phyloP scores from a whole-genome alignment of 2,888 invertebrate genomes.

The Xanthorhoe designata region DNA sequence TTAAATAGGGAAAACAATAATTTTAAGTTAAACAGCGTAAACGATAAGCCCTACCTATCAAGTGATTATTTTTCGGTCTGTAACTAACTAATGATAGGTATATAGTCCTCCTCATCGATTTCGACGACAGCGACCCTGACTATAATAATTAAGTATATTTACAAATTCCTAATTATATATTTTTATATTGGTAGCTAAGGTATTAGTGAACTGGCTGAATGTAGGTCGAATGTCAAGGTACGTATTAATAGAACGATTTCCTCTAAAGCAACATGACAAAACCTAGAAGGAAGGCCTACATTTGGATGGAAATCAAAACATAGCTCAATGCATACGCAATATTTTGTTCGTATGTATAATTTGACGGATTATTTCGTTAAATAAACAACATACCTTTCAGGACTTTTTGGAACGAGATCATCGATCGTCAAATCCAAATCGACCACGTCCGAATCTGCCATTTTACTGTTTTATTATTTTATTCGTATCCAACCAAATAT shows the following conservation, averaged over 20 bases:
- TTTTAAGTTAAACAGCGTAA: no score
- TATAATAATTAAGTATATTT: no score
- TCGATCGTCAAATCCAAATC: conserved; percentile 79
- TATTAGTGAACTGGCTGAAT: conserved; percentile 44
- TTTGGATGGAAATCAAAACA: background rate
- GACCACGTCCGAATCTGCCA: conserved; percentile 79
- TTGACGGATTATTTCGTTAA: background rate
- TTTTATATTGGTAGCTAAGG: no score
- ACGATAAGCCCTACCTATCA: no score
- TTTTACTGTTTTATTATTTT: conserved; percentile 56
- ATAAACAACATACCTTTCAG: conserved; percentile 70
- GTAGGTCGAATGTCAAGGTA: conserved; percentile 75
- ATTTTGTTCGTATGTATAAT: background rate
- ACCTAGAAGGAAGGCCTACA: background rate
- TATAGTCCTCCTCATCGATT: no score
- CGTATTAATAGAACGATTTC: conserved; percentile 20
- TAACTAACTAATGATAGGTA: no score
- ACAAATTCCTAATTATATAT: no score
- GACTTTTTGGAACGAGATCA: conserved; percentile 81
- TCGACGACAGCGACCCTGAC: no score
- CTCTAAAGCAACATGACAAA: background rate
- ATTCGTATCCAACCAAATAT: conserved; percentile 50
- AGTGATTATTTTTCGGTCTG: no score
- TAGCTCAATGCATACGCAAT: background rate
- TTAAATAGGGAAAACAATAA: no score